Percentiles rank a stretch among this genome's conserved stretches.
phyloP scores from a whole-genome alignment of 2,797 vertebrate species.

The Stomatorhinus walkeri region DNA sequence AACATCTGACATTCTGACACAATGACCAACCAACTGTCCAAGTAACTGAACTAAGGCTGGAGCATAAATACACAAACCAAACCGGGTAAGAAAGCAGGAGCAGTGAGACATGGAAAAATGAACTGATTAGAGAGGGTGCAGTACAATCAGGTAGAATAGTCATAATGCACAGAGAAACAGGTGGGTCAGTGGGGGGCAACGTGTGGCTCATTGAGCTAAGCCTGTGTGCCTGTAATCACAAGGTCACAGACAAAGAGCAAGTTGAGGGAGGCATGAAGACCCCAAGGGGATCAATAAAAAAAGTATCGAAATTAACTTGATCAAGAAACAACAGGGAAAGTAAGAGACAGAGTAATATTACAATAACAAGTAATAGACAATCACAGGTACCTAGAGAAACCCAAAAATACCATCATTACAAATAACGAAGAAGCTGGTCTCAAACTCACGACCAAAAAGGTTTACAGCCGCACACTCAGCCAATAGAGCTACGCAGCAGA shows the following conservation, averaged over 20 bases:
- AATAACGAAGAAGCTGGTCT: background rate
- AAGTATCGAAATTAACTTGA: background rate
- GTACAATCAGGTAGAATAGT: background rate
- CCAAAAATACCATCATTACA: background rate
- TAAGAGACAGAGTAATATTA: background rate
- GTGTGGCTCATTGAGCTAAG: background rate
- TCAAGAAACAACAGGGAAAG: background rate
- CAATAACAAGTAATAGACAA: no score
- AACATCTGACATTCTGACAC: background rate
- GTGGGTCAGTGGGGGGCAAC: background rate
- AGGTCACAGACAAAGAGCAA: background rate
- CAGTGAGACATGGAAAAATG: background rate
- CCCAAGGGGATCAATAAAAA: background rate
- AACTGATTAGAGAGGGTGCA: background rate
- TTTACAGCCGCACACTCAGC: background rate
- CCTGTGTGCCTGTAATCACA: background rate
- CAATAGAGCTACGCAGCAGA: background rate
- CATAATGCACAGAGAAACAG: background rate
- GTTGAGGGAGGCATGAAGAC: background rate
- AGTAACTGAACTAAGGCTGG: background rate
- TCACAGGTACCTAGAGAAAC: background rate
- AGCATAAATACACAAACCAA: background rate
- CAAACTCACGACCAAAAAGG: background rate
- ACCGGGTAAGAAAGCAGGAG: background rate
- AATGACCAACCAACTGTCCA: background rate